Conservation (phyloP, 2,888 invertebrate species). For the Nymphalis polychloros region DNA sequence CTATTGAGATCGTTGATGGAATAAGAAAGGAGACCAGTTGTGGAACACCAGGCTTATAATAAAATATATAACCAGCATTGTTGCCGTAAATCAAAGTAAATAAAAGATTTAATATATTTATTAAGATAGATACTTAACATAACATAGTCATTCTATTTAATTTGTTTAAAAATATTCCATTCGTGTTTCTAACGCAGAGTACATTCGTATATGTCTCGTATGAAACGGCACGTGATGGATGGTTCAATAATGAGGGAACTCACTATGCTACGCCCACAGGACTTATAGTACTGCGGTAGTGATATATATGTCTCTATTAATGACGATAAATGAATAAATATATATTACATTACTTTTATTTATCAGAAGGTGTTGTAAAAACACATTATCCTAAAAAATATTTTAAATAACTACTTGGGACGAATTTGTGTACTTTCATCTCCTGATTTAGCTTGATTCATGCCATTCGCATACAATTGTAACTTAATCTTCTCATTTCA, state of each 20-base stretch:
- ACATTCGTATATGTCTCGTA: slow-evolving; percentile 29
- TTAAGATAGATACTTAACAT: too few relatives aligned
- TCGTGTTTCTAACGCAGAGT: background rate
- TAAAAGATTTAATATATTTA: too few relatives aligned
- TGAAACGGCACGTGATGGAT: slow-evolving; percentile 56
- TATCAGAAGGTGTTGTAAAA: too few relatives aligned
- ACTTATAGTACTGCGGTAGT: slow-evolving; percentile 13
- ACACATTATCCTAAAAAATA: too few relatives aligned
- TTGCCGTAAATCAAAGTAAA: too few relatives aligned
- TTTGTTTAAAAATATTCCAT: slow-evolving; percentile 4
- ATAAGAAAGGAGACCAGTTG: too few relatives aligned
- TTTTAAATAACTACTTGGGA: background rate
- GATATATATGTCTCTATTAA: slow-evolving; percentile 9
- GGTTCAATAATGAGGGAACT: slow-evolving; percentile 39
- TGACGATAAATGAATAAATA: background rate
- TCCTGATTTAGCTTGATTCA: slow-evolving; percentile 9
- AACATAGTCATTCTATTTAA: background rate
- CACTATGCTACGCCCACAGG: slow-evolving; percentile 22
- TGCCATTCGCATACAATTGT: slow-evolving; percentile 45
- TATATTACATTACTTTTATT: too few relatives aligned
- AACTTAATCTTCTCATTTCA: slow-evolving; percentile 39
- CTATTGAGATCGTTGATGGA: too few relatives aligned
- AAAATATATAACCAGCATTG: too few relatives aligned
- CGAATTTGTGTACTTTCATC: background rate
- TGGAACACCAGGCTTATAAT: too few relatives aligned